Conservation (phyloP, 2,888 invertebrate species). For the Drosophila villosipedis region DNA sequence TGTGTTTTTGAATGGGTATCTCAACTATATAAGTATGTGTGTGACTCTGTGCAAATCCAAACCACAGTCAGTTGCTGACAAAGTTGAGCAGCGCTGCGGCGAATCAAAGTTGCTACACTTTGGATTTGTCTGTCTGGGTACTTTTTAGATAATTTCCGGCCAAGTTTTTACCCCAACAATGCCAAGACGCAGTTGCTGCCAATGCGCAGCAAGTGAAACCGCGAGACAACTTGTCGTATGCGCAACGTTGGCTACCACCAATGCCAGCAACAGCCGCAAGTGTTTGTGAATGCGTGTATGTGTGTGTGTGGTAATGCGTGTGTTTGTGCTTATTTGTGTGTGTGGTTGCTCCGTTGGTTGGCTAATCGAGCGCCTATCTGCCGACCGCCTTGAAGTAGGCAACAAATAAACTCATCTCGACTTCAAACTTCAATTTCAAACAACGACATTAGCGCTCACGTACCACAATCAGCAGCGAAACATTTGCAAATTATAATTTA, state of each 20-base stretch:
- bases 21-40: conserved; percentile 66
- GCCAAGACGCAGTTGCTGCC: conserved; percentile 62
- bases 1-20: conserved; percentile 19
- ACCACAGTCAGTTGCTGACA: conserved; percentile 66
- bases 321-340: conserved; percentile 32
- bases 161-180: conserved; percentile 71
- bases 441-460: conserved; percentile 54
- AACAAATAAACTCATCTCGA: conserved; percentile 43
- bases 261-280: conserved; percentile 70
- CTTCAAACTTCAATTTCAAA: conserved; percentile 32
- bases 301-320: conserved; percentile 29
- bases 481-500: conserved; percentile 38
- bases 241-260: conserved; percentile 69
- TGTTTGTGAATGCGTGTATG: conserved; percentile 13
- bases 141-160: conserved; percentile 72
- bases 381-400: conserved; percentile 39
- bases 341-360: conserved; percentile 67
- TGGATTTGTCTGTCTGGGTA: conserved; percentile 18
- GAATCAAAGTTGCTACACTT: conserved; percentile 63
- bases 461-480: conserved; percentile 72
- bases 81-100: conserved; percentile 71
- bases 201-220: conserved; percentile 66
- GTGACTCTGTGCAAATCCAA: conserved; percentile 17
- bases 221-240: conserved; percentile 69
- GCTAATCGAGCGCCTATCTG: conserved; percentile 66